Conservation (phyloP, 2,888 invertebrate genomes). For the Congeria kusceri region DNA sequence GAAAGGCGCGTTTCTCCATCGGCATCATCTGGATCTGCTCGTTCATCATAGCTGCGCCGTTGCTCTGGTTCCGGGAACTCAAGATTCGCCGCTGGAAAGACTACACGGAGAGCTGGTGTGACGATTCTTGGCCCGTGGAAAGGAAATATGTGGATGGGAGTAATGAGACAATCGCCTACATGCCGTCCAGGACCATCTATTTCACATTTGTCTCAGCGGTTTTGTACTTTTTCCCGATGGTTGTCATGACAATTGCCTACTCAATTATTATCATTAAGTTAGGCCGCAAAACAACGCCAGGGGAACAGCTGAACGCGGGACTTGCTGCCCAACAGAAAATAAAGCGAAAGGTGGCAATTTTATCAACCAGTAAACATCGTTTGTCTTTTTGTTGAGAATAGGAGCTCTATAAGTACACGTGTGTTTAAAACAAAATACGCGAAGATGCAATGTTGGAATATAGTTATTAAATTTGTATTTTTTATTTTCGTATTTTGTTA, state of each 20-base stretch:
- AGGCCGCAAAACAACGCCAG: conserved; percentile 82
- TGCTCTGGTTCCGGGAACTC: conserved; percentile 82
- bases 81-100: conserved; percentile 91
- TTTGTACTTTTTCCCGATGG: conserved; percentile 91
- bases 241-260: conserved; percentile 90
- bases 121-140: conserved; percentile 86
- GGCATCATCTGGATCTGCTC: conserved; percentile 89
- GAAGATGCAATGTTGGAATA: no score
- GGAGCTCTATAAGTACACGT: no score
- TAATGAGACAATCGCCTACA: conserved; percentile 47
- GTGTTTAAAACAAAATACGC: no score
- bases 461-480: no score
- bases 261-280: conserved; percentile 90
- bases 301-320: conserved; percentile 79
- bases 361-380: neutral
- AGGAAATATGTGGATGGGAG: conserved; percentile 28
- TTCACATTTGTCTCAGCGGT: conserved; percentile 92
- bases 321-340: conserved; percentile 76
- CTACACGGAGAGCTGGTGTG: conserved; percentile 91
- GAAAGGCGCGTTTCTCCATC: conserved; percentile 89
- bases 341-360: conserved; percentile 75
- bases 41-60: conserved; percentile 87
- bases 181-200: conserved; percentile 88
- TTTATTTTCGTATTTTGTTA: no score
- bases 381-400: no score